Evolutionary conservation across 2,888 invertebrate species (phyloP), one percentile per base, ranked within the genome.

Genomic region (Peribatodes rhomboidaria): DNA sequence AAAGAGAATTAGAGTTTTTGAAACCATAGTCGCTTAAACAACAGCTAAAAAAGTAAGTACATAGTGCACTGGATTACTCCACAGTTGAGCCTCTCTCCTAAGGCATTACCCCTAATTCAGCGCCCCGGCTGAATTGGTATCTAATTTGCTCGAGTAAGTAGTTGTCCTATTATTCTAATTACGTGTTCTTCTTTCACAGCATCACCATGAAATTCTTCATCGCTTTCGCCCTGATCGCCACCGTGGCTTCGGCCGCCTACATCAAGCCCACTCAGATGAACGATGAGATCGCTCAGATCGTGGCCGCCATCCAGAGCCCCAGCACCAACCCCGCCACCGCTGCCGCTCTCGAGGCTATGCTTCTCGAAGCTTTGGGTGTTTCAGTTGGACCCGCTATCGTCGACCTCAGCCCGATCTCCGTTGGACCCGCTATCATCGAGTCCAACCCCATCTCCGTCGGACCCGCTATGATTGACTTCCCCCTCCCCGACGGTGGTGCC

Each of bases 181-280:
- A 16, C 47, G 7, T 35, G 18, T 35, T 49, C 9, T 46, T 18
- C 37, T 14, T 54, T 59, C 41, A 37, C 77, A 84, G 80, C 73
- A 73, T 56, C 75, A 74, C 66, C 70, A 89, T 90, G 89, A 88
- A 89, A 82, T 86, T 77, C 84, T 75, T 90, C 73, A 46, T 86
- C 41, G 84, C 83, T 55, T 74, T 90, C 74, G 83, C 85, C 44
- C 76, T 87, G 49, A 75, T 87, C 77, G 87, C 78, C 71, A 76
- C 85, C 71, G 85, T 85, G 79, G 86, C 87, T 50, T 82, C 85
- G 69, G 85, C 84, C 67, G 76, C 76, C 68, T 79, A 59, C 20
- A 79, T 83, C n/a, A 76, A 67, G 69, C 77, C 77, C 39, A 18
- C 55, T 10, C 46, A 41, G 37, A 16, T 65, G 55, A 14, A 65